Conservation (phyloP, 2,113 vertebrate species). For the Erythrocercus mccallii region DNA sequence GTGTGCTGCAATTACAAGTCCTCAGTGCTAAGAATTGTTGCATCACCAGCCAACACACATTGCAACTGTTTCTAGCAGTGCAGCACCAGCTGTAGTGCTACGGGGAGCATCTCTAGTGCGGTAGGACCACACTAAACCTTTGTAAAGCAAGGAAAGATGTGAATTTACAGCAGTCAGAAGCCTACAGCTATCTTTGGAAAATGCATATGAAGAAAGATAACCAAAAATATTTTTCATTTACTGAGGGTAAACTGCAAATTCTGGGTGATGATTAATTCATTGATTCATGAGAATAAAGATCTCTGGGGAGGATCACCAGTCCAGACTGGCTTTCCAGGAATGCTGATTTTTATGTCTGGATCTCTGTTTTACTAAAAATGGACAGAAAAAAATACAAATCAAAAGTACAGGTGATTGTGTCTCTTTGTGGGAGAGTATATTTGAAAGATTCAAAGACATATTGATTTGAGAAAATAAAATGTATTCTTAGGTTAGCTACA, state of each 20-base stretch:
- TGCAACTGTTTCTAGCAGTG: not conserved
- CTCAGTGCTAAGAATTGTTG: not conserved
- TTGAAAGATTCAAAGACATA: not conserved
- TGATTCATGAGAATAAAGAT: not conserved
- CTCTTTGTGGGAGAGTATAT: not conserved
- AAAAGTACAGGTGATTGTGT: not conserved
- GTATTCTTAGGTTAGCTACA: not conserved
- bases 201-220: not conserved
- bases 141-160: not conserved
- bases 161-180: not conserved
- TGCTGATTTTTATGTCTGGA: not conserved
- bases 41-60: not conserved
- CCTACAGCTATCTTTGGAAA: not conserved
- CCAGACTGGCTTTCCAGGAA: not conserved
- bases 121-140: not conserved
- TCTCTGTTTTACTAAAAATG: not conserved
- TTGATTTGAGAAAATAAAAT: not conserved
- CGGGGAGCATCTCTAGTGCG: not conserved
- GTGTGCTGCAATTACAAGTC: not conserved
- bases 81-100: not conserved
- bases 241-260: not conserved
- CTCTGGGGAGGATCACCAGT: not conserved
- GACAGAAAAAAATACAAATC: not conserved
- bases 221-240: not conserved
- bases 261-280: not conserved